Conservation (phyloP, 2,797 vertebrate genomes). For the Echiichthys vipera region DNA sequence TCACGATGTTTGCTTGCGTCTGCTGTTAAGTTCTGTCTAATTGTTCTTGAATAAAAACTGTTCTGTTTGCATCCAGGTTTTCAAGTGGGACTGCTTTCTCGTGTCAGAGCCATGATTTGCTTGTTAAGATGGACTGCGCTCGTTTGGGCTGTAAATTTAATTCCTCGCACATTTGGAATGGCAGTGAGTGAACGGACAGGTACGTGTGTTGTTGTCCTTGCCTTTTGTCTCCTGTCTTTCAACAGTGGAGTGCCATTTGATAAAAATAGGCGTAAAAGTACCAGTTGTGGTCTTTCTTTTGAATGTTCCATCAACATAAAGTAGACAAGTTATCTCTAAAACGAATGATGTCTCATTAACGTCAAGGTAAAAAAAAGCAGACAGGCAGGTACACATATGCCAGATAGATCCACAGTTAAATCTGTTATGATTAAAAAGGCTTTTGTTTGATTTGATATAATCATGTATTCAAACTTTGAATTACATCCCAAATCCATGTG, state of each 20-base stretch:
- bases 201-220: conserved; percentile 73
- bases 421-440: background rate
- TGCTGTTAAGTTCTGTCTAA: background rate
- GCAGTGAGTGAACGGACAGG: conserved; percentile 89
- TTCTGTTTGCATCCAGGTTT: conserved; percentile 83
- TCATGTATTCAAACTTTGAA: background rate
- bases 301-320: background rate
- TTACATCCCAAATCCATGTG: background rate
- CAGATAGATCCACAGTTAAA: background rate
- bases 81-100: conserved; percentile 75
- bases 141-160: conserved; percentile 84
- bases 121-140: conserved; percentile 86
- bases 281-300: background rate
- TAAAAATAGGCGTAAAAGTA: background rate
- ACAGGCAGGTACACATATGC: background rate
- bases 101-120: conserved; percentile 88
- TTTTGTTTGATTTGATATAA: background rate
- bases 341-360: background rate
- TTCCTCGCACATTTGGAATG: conserved; percentile 86
- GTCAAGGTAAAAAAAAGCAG: background rate
- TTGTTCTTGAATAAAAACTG: background rate
- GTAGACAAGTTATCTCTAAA: background rate
- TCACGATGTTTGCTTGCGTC: background rate
- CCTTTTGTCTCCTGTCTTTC: conserved; percentile 1
- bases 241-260: background rate